phyloP scores from a whole-genome alignment of 2,888 invertebrate genomes.

The Orthosia gothica region DNA sequence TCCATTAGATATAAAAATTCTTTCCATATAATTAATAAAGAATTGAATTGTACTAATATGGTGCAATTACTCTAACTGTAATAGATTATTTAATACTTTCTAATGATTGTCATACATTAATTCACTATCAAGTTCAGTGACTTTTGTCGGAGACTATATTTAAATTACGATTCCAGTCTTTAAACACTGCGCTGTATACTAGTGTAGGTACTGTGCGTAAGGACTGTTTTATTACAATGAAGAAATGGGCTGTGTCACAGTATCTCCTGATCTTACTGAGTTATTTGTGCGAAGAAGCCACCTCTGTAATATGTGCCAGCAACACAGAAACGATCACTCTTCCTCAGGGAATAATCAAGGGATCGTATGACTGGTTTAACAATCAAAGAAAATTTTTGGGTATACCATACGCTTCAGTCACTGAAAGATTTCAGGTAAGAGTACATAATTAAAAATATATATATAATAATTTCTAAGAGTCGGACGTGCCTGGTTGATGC shows the following conservation, averaged over 20 bases:
- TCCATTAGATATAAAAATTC: too few species aligned
- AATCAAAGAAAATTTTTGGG: slow-evolving; percentile 67
- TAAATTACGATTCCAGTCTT: not conserved
- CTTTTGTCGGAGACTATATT: not conserved
- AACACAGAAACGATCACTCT: slow-evolving; percentile 28
- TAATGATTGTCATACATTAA: not conserved
- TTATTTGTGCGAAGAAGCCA: slow-evolving; percentile 9
- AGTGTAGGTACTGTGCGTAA: not conserved
- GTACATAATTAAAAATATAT: not conserved
- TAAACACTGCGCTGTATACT: not conserved
- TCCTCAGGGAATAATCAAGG: slow-evolving; percentile 67
- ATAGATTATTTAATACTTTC: not conserved
- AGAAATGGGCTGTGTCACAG: not conserved
- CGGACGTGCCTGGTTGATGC: too few species aligned
- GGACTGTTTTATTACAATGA: slow-evolving; percentile 22
- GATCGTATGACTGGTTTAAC: slow-evolving; percentile 44
- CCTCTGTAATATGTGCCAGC: not conserved
- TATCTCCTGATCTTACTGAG: slow-evolving; percentile 7
- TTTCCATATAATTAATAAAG: not conserved
- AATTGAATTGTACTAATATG: not conserved
- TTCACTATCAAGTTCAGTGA: too few species aligned
- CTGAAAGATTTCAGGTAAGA: slow-evolving; percentile 67
- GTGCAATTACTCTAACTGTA: not conserved
- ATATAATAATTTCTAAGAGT: not conserved
- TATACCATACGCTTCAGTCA: slow-evolving; percentile 70